Base-by-base conservation (phyloP, 2,113 vertebrate genomes). In the Promerops cafer region DNA sequence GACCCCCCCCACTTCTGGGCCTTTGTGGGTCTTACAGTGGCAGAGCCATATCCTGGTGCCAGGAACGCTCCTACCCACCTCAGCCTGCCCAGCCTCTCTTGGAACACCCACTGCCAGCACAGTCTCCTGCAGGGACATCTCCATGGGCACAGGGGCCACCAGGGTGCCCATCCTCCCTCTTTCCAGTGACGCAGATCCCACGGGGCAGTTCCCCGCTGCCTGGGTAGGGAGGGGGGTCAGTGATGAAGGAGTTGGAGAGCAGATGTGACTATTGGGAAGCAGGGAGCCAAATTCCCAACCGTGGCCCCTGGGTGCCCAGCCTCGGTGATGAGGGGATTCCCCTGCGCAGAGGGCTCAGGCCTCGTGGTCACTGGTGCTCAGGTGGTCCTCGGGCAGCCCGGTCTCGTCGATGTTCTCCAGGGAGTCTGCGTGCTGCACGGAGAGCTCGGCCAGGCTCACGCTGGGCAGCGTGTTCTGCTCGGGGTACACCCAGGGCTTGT, bases 351-450 rank as follows among this genome's bases (percentile, higher is more conserved):
- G 52, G 30, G 21, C 63, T 96, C 94, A 97, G 72, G 96, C 98
- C 16, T 99, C 98, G 0, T 99, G 98, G 8, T 98, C 98, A 1
- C 98, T 98, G 91, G 98, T 91, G 24, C 94, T 97, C 33, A 78
- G 78, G 88, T 98, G 97, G 23, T 98, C 98, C 94, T 99, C 98
- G 1, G 90, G 60, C 82, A 99, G 89, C 47, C 96, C 64, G 4
- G 98, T 98, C 97, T 99, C 98, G 0, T 99, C 98, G 5, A 99
- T 98, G 95, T 98, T 98, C 64, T 98, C 98, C 97, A 98, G 96
- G 0, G 98, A 99, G 35, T 98, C 98, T 0, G 98, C 98, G 0
- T 98, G 96, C 95, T 98, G 98, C 94, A 98, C 57, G 0, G 97
- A 97, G 52, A 98, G 98, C 92, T 98, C 98, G 0, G 95, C 84